Evolutionary conservation across 2,113 vertebrate genomes (phyloP).

Genomic region (Gnathonemus longibarbis): DNA sequence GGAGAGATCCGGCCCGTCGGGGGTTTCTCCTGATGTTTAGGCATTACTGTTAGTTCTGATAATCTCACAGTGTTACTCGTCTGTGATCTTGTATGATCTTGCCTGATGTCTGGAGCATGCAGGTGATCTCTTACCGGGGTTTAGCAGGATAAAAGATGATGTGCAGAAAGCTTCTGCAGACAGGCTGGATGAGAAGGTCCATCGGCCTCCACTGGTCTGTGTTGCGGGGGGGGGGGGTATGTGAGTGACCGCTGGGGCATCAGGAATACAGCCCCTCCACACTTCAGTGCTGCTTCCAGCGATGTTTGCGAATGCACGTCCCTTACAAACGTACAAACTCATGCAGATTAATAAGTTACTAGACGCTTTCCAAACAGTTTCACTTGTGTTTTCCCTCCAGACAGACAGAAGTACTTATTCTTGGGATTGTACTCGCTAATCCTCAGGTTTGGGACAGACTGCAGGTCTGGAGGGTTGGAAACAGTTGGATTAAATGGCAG

Average conservation of each 20-base stretch:
- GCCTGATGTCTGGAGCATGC: not conserved
- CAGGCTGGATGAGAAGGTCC: too few relatives aligned
- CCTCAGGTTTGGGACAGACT: not conserved
- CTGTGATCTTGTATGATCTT: not conserved
- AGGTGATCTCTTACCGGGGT: not conserved
- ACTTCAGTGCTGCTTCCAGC: not conserved
- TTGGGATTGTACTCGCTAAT: not conserved
- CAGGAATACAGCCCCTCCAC: not conserved
- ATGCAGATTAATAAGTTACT: not conserved
- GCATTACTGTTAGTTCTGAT: not conserved
- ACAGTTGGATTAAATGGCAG: slow-evolving; percentile 1
- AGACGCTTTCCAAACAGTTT: not conserved
- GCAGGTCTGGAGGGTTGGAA: not conserved
- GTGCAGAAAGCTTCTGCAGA: not conserved
- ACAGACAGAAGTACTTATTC: too few relatives aligned
- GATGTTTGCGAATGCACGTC: not conserved
- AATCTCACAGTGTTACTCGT: not conserved
- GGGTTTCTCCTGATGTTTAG: not conserved
- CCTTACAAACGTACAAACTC: not conserved
- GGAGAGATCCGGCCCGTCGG: not conserved
- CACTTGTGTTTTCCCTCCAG: not conserved
- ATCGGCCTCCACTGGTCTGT: not conserved
- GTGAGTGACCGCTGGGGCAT: not conserved
- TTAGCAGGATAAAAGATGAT: not conserved
- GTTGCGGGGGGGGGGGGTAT: not conserved